Conservation (phyloP, 2,888 invertebrate species). For the Cryptus armator region DNA sequence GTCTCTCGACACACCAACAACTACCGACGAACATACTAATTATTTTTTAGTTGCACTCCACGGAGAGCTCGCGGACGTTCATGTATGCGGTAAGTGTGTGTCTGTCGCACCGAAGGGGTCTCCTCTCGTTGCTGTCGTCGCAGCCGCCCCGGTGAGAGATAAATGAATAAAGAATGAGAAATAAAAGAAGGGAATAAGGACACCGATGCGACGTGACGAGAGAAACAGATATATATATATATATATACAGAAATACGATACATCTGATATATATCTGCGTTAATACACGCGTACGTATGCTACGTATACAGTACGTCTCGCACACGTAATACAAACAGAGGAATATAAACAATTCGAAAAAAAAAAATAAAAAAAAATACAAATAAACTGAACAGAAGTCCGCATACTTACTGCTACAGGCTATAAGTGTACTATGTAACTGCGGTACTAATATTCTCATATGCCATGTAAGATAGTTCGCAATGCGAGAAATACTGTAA, state of each 20-base stretch:
- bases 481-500: constrained; percentile 36
- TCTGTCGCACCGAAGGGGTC: constrained; percentile 31
- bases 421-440: neutral
- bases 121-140: constrained; percentile 41
- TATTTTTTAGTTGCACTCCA: constrained; percentile 79
- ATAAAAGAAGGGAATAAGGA: constrained; percentile 71
- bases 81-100: constrained; percentile 7
- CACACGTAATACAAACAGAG: constrained; percentile 54
- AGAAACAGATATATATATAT: neutral
- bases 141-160: constrained; percentile 59
- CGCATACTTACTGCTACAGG: constrained; percentile 29
- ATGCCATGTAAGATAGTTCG: constrained; percentile 10
- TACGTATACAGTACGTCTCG: neutral
- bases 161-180: constrained; percentile 67
- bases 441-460: constrained; percentile 54
- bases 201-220: constrained; percentile 62
- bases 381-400: constrained; percentile 34
- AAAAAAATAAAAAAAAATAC: constrained; percentile 33
- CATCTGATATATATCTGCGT: neutral
- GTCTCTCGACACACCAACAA: constrained; percentile 67
- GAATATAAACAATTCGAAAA: constrained; percentile 58
- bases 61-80: constrained; percentile 11
- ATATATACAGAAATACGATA: constrained; percentile 3
- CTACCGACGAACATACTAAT: constrained; percentile 79
- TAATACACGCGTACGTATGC: constrained; percentile 12